Conservation (phyloP, 2,797 vertebrate genomes). For the Sciaenops ocellatus region DNA sequence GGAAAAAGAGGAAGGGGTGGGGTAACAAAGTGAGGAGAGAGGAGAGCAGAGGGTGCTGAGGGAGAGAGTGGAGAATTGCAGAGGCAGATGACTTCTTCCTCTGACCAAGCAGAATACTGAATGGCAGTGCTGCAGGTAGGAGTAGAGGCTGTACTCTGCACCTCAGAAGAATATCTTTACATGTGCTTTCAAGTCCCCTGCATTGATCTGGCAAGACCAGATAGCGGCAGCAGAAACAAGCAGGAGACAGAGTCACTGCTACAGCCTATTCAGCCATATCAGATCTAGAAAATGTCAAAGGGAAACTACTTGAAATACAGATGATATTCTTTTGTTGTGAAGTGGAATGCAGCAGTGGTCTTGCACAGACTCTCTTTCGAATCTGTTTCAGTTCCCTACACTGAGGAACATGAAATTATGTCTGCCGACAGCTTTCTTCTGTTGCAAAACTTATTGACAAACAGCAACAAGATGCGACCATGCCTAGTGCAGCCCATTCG, state of each 20-base stretch:
- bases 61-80: conserved; percentile 52
- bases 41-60: conserved; percentile 44
- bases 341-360: conserved; percentile 28
- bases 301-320: conserved; percentile 25
- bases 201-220: conserved; percentile 50
- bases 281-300: conserved; percentile 55
- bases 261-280: conserved; percentile 41
- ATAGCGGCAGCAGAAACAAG: conserved; percentile 46
- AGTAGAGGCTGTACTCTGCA: conserved; percentile 36
- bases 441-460: conserved; percentile 44
- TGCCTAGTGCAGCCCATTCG: conserved; percentile 34
- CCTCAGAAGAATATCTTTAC: conserved; percentile 50
- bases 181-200: conserved; percentile 31
- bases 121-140: conserved; percentile 62
- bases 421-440: conserved; percentile 30
- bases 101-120: conserved; percentile 70
- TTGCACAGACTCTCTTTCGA: conserved; percentile 24
- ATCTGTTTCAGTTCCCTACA: conserved; percentile 24
- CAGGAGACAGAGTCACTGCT: conserved; percentile 21
- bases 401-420: conserved; percentile 21
- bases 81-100: conserved; percentile 57
- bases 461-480: conserved; percentile 32
- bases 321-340: conserved; percentile 29
- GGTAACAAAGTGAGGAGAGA: conserved; percentile 23
- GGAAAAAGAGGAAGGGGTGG: conserved; percentile 6